Conservation (phyloP, 2,888 invertebrate species). For the Mythimna vitellina region DNA sequence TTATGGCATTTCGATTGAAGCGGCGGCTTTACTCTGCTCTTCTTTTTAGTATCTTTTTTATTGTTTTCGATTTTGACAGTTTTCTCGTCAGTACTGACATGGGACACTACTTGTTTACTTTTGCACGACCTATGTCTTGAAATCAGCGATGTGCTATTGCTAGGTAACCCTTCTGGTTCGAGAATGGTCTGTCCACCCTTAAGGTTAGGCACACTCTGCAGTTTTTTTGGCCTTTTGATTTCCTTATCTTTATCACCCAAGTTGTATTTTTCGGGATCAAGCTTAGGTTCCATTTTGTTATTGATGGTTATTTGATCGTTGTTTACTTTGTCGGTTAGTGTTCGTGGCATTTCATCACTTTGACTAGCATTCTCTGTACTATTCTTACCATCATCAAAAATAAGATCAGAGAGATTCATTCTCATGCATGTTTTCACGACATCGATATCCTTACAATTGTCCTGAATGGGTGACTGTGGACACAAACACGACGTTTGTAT, state of each 20-base stretch:
- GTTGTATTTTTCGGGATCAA: conserved; percentile 76
- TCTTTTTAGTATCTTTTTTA: conserved; percentile 79
- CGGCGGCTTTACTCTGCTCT: conserved; percentile 79
- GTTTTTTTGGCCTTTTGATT: conserved; percentile 85
- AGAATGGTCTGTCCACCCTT: conserved; percentile 83
- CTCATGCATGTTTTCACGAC: conserved; percentile 70
- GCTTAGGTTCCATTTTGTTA: conserved; percentile 60
- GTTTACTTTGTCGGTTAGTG: conserved; percentile 86
- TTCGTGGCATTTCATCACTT: conserved; percentile 81
- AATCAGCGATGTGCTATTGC: conserved; percentile 84
- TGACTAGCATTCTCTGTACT: conserved; percentile 77
- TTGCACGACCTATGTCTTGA: conserved; percentile 87
- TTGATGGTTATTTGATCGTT: conserved; percentile 82
- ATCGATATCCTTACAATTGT: conserved; percentile 34
- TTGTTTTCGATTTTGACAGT: conserved; percentile 78
- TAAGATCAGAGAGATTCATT: conserved; percentile 83
- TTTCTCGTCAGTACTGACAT: conserved; percentile 87
- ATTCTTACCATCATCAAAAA: conserved; percentile 82
- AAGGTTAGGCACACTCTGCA: conserved; percentile 75
- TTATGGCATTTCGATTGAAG: conserved; percentile 83
- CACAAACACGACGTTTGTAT: conserved; percentile 84
- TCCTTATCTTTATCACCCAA: conserved; percentile 86
- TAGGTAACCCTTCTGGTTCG: conserved; percentile 87
- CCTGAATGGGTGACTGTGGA: conserved; percentile 86
- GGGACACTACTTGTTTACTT: conserved; percentile 86